These are phyloP conservation scores for Formica selysi DNA, from an alignment of 1,140 invertebrate species.

Conservation along the genomic window DNA sequence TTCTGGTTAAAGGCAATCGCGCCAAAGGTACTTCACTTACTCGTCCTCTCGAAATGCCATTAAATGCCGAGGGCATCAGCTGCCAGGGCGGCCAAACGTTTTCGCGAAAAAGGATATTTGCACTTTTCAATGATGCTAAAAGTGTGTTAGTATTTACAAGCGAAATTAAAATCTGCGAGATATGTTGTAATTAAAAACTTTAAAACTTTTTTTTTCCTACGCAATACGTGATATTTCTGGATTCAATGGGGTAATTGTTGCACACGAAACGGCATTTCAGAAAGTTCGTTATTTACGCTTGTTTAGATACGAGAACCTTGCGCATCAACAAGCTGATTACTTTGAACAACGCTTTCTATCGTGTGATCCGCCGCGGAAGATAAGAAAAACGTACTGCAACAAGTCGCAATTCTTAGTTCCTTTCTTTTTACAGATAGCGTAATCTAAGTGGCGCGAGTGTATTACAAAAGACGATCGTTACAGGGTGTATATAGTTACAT, in stretches of 20 bases:
- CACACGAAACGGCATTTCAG: background rate
- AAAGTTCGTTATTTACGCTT: slow-evolving; percentile 24
- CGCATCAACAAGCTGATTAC: slow-evolving; percentile 6
- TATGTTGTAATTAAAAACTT: slow-evolving; percentile 27
- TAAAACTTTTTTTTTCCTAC: background rate
- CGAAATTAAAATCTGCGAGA: background rate
- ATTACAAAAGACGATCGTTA: slow-evolving; percentile 33
- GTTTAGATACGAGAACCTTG: background rate
- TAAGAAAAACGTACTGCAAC: background rate
- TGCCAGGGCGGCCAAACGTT: background rate
- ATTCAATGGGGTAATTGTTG: slow-evolving; percentile 7
- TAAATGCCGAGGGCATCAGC: slow-evolving; percentile 44
- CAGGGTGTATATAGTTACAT: background rate
- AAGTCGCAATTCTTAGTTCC: background rate
- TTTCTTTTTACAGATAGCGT: background rate
- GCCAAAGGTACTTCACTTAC: slow-evolving; percentile 60
- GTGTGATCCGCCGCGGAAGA: slow-evolving; percentile 4
- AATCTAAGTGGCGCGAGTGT: background rate
- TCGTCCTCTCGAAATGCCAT: slow-evolving; percentile 42
- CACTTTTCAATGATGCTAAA: slow-evolving; percentile 32
- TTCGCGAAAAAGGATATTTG: slow-evolving; percentile 41
- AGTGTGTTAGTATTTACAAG: background rate
- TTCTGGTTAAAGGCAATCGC: slow-evolving; percentile 69
- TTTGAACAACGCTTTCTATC: background rate
- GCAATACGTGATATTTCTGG: background rate